These are phyloP conservation scores for Calyptomena viridis DNA, from an alignment of 2,113 vertebrate genomes.

Conservation along the genomic window DNA sequence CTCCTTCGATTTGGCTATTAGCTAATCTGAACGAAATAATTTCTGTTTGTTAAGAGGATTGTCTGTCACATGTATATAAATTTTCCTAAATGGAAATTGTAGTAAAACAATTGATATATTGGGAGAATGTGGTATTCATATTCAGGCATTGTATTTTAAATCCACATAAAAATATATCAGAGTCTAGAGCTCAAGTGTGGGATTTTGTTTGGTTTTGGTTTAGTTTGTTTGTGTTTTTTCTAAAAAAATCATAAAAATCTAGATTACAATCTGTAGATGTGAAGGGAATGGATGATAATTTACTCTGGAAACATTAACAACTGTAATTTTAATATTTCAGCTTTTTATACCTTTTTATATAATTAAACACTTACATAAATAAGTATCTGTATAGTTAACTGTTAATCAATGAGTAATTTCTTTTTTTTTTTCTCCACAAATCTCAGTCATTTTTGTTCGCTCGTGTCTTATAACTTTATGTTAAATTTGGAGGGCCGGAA, in stretches of 20 bases:
- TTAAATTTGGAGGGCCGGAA: background rate
- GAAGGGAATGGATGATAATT: background rate
- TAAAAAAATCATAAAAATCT: background rate
- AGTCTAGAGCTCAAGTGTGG: background rate
- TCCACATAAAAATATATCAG: background rate
- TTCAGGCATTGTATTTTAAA: background rate
- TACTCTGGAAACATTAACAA: background rate
- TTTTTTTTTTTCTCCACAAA: accelerated
- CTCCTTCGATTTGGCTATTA: background rate
- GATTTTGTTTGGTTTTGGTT: background rate
- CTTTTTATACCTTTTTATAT: background rate
- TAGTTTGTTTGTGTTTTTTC: background rate
- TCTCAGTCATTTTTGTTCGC: background rate
- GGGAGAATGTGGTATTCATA: background rate
- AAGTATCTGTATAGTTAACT: background rate
- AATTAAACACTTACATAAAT: background rate
- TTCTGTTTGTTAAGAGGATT: background rate
- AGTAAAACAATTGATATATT: background rate
- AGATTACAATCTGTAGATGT: background rate
- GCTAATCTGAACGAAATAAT: background rate
- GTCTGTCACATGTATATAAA: background rate
- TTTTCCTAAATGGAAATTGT: background rate
- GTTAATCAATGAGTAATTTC: background rate
- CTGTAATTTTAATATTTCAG: background rate
- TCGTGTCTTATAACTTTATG: background rate